Evolutionary conservation across 2,113 vertebrate species (phyloP).

Genomic region (Colistium nudipinnis): DNA sequence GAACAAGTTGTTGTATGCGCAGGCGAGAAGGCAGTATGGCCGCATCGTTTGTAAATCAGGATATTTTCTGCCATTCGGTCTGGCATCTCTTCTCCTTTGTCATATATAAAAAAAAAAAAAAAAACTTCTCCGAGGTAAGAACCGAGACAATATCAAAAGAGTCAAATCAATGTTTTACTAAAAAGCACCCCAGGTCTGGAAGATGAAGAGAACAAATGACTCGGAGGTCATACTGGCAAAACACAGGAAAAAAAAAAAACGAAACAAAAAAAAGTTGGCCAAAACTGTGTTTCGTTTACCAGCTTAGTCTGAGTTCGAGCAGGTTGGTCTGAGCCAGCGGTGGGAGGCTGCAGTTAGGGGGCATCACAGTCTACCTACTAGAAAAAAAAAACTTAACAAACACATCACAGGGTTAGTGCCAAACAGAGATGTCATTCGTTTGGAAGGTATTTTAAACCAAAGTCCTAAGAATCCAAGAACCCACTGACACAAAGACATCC

Average conservation of each 20-base stretch:
- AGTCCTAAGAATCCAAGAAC: too few relatives aligned
- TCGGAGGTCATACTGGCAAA: not conserved
- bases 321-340: slow-evolving; percentile 10
- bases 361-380: slow-evolving; percentile 28
- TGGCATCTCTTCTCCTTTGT: slow-evolving; percentile 57
- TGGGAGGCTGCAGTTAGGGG: slow-evolving; percentile 5
- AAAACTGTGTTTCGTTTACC: slow-evolving; percentile 16
- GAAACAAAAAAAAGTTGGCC: not conserved
- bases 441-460: not conserved
- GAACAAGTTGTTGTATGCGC: slow-evolving; percentile 62
- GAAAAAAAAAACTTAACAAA: not conserved
- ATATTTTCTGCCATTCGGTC: slow-evolving; percentile 60
- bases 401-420: not conserved
- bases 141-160: slow-evolving; percentile 77
- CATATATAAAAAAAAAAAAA: slow-evolving; percentile 78
- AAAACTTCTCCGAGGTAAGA: slow-evolving; percentile 73
- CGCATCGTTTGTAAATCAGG: slow-evolving; percentile 58
- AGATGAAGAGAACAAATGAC: slow-evolving; percentile 3
- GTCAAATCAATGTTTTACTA: slow-evolving; percentile 62
- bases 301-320: slow-evolving; percentile 13
- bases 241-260: slow-evolving; percentile 15
- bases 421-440: not conserved
- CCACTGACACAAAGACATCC: too few relatives aligned
- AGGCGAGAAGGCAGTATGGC: slow-evolving; percentile 77
- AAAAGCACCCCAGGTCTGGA: slow-evolving; percentile 46